phyloP scores from a whole-genome alignment of 1,140 invertebrate genomes.

The Paralvinella palmiformis region DNA sequence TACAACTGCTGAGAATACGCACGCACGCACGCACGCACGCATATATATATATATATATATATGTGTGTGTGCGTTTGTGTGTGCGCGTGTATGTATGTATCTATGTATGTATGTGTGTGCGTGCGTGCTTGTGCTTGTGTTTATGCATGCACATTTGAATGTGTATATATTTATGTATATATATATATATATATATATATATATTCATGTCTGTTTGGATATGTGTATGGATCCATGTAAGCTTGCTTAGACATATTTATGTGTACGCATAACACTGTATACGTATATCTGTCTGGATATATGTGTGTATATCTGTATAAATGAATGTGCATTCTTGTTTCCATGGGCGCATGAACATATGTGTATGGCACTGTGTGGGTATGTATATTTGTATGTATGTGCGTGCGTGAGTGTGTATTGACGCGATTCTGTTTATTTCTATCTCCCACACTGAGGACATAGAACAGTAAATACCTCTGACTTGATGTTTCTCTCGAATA shows the following conservation, averaged over 20 bases:
- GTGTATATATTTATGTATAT: background rate
- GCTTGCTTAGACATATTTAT: too few relatives aligned
- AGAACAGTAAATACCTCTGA: too few relatives aligned
- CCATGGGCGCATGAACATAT: background rate
- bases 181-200: background rate
- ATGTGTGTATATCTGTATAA: constrained; percentile 12
- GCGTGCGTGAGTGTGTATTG: background rate
- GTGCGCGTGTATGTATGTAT: background rate
- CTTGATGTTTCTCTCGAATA: too few relatives aligned
- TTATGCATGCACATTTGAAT: background rate
- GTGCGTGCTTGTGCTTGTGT: background rate
- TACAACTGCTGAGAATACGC: background rate
- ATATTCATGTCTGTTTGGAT: background rate
- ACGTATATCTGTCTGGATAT: constrained; percentile 11
- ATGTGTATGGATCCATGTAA: too few relatives aligned
- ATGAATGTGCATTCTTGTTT: constrained; percentile 2
- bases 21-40: background rate
- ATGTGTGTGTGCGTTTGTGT: background rate
- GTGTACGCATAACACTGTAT: too few relatives aligned
- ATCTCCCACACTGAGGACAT: too few relatives aligned
- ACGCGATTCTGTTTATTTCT: background rate
- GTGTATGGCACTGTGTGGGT: constrained; percentile 4
- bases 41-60: constrained; percentile 2
- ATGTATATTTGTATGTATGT: constrained; percentile 12
- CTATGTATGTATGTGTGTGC: constrained; percentile 1